Conservation (phyloP, 2,113 vertebrate species). For the Grammomys surdaster region DNA sequence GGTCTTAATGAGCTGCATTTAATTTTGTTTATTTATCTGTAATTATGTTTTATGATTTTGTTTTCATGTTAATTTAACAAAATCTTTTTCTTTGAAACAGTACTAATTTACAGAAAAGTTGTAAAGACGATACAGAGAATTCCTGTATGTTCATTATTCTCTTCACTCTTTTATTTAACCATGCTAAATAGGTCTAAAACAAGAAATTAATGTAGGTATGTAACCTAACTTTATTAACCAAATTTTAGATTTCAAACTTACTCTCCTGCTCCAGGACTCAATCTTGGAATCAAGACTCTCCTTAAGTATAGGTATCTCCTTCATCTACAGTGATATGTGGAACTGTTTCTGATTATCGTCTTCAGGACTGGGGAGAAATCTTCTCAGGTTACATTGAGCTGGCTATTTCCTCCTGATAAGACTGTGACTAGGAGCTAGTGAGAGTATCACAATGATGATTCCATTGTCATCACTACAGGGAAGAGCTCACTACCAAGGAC, state of each 20-base stretch:
- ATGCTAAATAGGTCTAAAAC: neutral
- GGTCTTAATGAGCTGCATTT: neutral
- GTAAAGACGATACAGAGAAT: neutral
- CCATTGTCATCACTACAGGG: neutral
- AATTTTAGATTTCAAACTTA: slow-evolving; percentile 15
- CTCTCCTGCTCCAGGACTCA: neutral
- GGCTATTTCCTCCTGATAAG: neutral
- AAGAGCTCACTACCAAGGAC: fast-evolving
- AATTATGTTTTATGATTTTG: neutral
- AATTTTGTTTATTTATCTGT: neutral
- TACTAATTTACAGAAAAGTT: slow-evolving; percentile 17
- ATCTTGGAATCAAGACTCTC: neutral
- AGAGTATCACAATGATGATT: neutral
- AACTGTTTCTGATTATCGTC: neutral
- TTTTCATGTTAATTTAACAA: neutral
- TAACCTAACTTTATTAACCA: neutral
- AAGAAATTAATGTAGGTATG: neutral
- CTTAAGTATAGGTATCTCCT: neutral
- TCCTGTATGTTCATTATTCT: neutral
- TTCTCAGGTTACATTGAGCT: neutral
- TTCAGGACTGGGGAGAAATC: slow-evolving; percentile 2
- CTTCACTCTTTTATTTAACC: neutral
- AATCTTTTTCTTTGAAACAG: slow-evolving; percentile 30
- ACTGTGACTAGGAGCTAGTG: neutral
- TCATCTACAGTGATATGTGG: neutral